phyloP scores from a whole-genome alignment of 2,888 invertebrate genomes.

The Dasysyrphus tricinctus region DNA sequence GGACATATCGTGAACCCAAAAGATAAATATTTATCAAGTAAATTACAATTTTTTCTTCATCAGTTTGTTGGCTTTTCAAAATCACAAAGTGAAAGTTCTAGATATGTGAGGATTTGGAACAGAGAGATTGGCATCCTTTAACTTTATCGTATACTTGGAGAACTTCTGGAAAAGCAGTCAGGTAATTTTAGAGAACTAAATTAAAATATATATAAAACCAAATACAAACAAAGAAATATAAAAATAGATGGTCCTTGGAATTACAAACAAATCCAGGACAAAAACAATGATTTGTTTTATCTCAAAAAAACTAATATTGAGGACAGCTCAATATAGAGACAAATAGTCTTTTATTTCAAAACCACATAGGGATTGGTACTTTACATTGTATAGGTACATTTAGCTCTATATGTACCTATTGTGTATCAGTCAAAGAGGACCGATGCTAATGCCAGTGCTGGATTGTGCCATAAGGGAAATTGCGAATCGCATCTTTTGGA shows the following conservation, averaged over 20 bases:
- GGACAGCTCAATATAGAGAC: neutral
- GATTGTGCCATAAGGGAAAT: neutral
- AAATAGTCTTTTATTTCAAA: constrained; percentile 8
- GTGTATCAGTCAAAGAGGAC: neutral
- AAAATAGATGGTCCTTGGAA: constrained; percentile 3
- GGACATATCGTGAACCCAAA: constrained; percentile 29
- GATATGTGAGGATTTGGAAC: neutral
- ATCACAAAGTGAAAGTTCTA: constrained; percentile 40
- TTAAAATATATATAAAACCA: neutral
- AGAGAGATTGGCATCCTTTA: neutral
- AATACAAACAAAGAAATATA: constrained; percentile 42
- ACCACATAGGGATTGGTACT: constrained; percentile 1
- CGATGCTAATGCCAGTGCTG: neutral
- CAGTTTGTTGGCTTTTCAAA: neutral
- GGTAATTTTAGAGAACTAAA: constrained; percentile 6
- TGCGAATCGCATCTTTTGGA: neutral
- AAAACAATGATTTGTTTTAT: constrained; percentile 46
- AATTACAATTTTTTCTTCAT: constrained; percentile 26
- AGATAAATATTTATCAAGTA: constrained; percentile 66
- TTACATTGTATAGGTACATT: neutral
- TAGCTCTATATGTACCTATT: neutral
- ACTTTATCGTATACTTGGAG: neutral
- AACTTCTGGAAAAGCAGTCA: constrained; percentile 2
- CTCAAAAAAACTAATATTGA: neutral
- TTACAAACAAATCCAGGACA: constrained; percentile 4